Evolutionary conservation across 2,888 invertebrate genomes (phyloP), one percentile per base, ranked within the genome.

Genomic region (Caenorhabditis doughertyi): DNA sequence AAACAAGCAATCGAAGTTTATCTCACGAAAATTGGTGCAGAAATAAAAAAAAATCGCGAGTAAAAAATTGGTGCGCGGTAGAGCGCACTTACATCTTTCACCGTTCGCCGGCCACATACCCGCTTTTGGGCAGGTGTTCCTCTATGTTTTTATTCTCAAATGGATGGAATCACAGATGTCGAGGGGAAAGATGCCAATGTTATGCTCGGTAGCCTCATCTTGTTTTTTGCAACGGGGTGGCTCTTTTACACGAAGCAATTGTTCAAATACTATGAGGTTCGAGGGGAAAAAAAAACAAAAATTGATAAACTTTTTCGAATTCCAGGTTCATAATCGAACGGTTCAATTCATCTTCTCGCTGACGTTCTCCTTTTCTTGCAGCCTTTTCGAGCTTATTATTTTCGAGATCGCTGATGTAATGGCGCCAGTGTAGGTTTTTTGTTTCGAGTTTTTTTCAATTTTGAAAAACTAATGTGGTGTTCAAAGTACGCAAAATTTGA

Each of bases 351-450:
- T 98, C 91, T 99, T 99, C 93, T 97, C 98, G 0, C 94, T 95
- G 27, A 99, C 97, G 39, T 96, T 99, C 92, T 95, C 98, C 0
- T 93, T 99, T 23, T 98, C 98, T 25, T 97, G 98, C 92, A 97
- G 97, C 2, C 97, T 99, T 97, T 99, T 99, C 93, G 98, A 99
- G 92, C 93, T 99, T 79, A 98, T 99, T 82, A 99, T 99, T 92
- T 99, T 99, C 93, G 99, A 99, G 94, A 99, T 99, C 87, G 94
- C 98, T 81, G 97, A 96, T 35, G 95, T 97, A 85, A 93, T 99
- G 85, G 96, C 97, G 92, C 95, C 96, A 21, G 96, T 96, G 95
- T 97, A 49, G 29, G 76, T 44, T 47, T 27, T 58, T 29, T 23
- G n/a, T n/a, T n/a, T n/a, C n/a, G n/a, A n/a, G n/a, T n/a, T n/a